Base-by-base conservation (phyloP, 2,797 vertebrate genomes). In the Danio jaintianensis region DNA sequence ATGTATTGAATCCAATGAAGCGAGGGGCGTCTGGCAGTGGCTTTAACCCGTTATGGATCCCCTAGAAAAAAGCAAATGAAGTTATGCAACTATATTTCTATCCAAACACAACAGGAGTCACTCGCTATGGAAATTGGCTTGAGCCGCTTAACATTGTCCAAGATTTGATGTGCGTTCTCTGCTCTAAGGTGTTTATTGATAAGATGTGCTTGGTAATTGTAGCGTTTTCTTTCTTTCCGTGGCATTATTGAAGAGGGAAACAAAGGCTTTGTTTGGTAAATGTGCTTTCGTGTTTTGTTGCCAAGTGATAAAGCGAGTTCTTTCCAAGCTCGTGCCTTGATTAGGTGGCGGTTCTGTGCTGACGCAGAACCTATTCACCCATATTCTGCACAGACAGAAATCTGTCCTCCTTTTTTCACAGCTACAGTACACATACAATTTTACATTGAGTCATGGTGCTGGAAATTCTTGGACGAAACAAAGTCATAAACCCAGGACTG, bases 241-340 rank as follows among this genome's bases (percentile, higher is more conserved):
- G 7, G 12, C 5, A 42, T 56, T 72, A 72, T 72, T 72, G 53
- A 61, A 47, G 56, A 61, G 56, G 15, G 56, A 50, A 50, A 62
- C 77, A 71, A 63, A 72, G 68, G 58, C 59, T 64, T 80, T 80
- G 78, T 72, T 56, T 64, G 40, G 59, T 72, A 72, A 79, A 64
- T 73, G 69, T 80, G 68, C 78, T 56, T 68, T 42, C 3, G 42
- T 10, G 15, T 63, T 56, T 66, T 6, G 59, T 75, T 83, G 75
- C 84, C 75, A 79, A 75, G 82, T 71, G 56, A 85, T 83, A 66
- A 70, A 77, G 59, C 45, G 61, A 40, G 59, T 76, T 83, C 40
- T 75, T 70, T 42, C 73, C 40, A 75, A 59, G 63, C 63, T 76
- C 20, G 64, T 69, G 45, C 59, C 59, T 71, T 67, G 75, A 79